A percentile compares a stretch with the other conserved stretches of the same genome.
These are phyloP conservation scores for Hafferia zeledoni DNA, from an alignment of 2,797 vertebrate genomes.

Conservation along the genomic window DNA sequence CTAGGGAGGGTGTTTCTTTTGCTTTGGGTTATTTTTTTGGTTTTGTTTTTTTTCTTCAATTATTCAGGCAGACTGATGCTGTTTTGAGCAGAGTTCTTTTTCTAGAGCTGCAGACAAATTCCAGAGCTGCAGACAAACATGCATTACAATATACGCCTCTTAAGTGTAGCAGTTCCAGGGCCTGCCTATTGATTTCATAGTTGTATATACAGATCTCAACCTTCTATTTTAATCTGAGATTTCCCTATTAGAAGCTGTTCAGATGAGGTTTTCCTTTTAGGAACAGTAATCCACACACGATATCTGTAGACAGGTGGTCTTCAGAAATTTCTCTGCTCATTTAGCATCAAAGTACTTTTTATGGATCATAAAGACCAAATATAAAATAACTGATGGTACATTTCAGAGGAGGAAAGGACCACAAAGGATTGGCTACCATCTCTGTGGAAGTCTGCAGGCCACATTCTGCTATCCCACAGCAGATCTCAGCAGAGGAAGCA, in stretches of 20 bases:
- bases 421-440: neutral
- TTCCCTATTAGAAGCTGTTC: neutral
- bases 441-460: neutral
- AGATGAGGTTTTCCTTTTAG: neutral
- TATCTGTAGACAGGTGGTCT: neutral
- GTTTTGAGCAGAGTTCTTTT: neutral
- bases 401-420: neutral
- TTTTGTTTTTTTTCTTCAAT: neutral
- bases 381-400: neutral
- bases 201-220: neutral
- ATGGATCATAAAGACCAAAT: neutral
- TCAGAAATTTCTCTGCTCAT: neutral
- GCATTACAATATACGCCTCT: neutral
- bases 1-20: fast-evolving
- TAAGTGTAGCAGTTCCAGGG: neutral
- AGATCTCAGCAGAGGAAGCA: neutral
- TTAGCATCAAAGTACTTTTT: neutral
- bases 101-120: neutral
- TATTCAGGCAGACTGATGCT: neutral
- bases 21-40: neutral
- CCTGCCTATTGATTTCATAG: neutral
- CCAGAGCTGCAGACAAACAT: neutral
- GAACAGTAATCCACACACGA: neutral
- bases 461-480: neutral
- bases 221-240: neutral